A percentile compares a stretch with the other conserved stretches of the same genome.
Evolutionary conservation across 2,113 vertebrate species (phyloP).

Genomic region (Percopsis transmontana): DNA sequence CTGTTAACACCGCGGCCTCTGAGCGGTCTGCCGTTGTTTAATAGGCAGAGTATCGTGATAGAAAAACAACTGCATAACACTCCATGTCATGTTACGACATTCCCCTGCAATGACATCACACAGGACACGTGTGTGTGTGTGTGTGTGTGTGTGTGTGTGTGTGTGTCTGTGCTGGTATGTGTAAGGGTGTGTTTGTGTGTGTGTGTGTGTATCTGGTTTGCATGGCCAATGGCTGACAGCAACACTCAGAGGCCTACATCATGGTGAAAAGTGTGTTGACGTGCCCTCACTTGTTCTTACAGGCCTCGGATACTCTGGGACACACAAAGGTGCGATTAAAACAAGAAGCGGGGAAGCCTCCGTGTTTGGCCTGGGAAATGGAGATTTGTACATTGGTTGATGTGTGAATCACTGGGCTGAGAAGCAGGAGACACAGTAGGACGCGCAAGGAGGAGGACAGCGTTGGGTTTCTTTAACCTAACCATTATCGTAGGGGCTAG

Average conservation of each 20-base stretch:
- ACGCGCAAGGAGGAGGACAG: not conserved
- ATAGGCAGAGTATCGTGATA: not conserved
- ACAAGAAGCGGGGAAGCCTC: conserved; percentile 18
- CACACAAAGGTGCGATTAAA: conserved; percentile 52
- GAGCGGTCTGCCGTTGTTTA: not conserved
- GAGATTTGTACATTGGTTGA: no score
- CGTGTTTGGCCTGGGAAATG: conserved; percentile 15
- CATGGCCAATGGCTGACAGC: conserved; percentile 53
- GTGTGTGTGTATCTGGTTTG: conserved; percentile 13
- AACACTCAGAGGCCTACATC: conserved; percentile 45
- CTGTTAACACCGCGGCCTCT: not conserved
- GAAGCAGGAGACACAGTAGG: not conserved
- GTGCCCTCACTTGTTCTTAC: conserved; percentile 68
- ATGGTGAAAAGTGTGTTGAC: conserved; percentile 54
- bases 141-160: conserved; percentile 31
- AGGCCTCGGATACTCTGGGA: conserved; percentile 46
- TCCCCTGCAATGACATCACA: conserved; percentile 51
- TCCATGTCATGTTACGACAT: not conserved
- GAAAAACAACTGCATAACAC: conserved; percentile 13
- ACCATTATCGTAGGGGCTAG: not conserved
- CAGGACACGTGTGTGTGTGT: conserved; percentile 39
- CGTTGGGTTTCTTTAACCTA: conserved; percentile 19
- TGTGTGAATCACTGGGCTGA: not conserved
- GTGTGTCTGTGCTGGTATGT: conserved; percentile 19
- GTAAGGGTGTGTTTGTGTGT: conserved; percentile 14